These are phyloP conservation scores for Meriones unguiculatus DNA, from an alignment of 2,113 vertebrate species.

Conservation along the genomic window DNA sequence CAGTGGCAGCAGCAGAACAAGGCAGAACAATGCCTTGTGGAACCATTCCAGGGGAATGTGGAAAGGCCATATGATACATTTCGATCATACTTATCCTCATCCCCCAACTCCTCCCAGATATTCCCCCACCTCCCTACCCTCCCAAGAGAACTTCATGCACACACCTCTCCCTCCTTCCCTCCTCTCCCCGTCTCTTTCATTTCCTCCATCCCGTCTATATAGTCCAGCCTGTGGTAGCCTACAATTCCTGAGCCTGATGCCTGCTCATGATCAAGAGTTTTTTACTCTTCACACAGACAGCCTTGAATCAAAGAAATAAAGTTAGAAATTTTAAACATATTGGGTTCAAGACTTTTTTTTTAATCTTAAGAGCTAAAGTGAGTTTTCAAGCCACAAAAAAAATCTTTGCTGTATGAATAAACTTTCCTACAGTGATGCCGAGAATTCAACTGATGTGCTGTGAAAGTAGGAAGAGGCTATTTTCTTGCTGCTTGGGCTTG, in stretches of 20 bases:
- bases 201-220: neutral
- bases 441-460: constrained; percentile 56
- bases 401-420: constrained; percentile 18
- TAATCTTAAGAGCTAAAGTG: constrained; percentile 21
- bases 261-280: neutral
- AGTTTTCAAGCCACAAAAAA: constrained; percentile 48
- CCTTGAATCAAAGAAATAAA: neutral
- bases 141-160: neutral
- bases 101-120: neutral
- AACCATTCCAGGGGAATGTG: neutral
- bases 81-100: neutral
- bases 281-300: neutral
- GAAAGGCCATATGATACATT: neutral
- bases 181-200: neutral
- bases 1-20: neutral
- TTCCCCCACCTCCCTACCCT: neutral
- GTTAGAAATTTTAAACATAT: constrained; percentile 29
- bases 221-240: neutral
- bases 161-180: neutral
- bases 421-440: neutral
- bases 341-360: constrained; percentile 19
- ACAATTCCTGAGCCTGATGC: neutral
- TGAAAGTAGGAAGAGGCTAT: neutral
- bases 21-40: neutral
- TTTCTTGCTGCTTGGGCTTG: constrained; percentile 33